Base-by-base conservation (phyloP, 2,888 invertebrate genomes). In the Drosophila flavopinicola region DNA sequence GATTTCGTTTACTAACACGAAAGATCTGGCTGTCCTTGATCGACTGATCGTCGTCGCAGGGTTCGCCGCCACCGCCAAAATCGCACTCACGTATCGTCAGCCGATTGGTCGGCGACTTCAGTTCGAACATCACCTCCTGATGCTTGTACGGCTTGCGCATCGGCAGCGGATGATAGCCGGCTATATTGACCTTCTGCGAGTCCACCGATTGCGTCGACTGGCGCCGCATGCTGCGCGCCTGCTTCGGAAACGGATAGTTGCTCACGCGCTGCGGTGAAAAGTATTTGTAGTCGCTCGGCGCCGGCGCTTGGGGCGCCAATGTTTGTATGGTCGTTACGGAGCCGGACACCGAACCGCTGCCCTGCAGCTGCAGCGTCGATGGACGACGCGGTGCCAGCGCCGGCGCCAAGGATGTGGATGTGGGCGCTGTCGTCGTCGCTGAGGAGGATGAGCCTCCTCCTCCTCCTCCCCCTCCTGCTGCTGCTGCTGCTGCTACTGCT, bases 1-100 rank as follows among this genome's bases (percentile, higher is more conserved):
- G 87, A 89, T 91, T 90, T 87, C 91, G 89, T 88, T 91, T 91
- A 88, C 91, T 91, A 88, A 91, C 90, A 83, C 91, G 91, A 90
- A 91, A 91, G 87, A 91, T 91, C 87, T 91, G 91, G 85, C 91
- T 91, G 78, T 91, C 91, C 87, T 90, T 90, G 75, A 91, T 89
- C 80, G 90, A 90, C 78, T 91, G 91, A 87, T 90, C 90, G 73
- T 91, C 91, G 78, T 89, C 91, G 78, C 90, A 90, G 68, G 91
- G 91, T 83, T 91, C 91, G 87, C 91, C 91, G 88, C 91, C 91
- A 88, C 91, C 91, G 87, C 91, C 91, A 87, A 91, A 91, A 78
- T 91, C 91, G 75, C 91, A 91, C 61, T 91, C 91, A 32, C 91
- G 90, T 66, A 91, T 90, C 20, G 91, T 91, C 73, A 91, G 72